A percentile compares a stretch with the other conserved stretches of the same genome.
Conservation (phyloP, 2,888 invertebrate species). For the Zonitis immaculata region DNA sequence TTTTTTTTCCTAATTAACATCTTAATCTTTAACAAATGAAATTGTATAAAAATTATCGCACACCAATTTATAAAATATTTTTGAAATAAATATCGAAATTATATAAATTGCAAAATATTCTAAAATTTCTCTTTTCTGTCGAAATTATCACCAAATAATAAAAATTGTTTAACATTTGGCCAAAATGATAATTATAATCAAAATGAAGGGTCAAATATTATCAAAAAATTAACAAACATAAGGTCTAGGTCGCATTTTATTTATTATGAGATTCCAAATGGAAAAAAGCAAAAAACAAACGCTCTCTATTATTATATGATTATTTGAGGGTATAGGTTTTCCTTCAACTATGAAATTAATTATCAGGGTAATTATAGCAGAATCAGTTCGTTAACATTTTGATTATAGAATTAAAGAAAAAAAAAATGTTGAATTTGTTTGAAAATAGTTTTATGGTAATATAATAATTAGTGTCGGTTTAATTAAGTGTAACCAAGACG, state of each 20-base stretch:
- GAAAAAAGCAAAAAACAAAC: too few relatives aligned
- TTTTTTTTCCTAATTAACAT: background rate
- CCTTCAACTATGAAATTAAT: too few relatives aligned
- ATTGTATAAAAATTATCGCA: background rate
- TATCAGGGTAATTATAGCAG: constrained; percentile 20
- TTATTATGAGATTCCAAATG: too few relatives aligned
- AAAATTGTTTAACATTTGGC: background rate
- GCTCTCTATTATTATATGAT: too few relatives aligned
- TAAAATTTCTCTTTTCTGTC: background rate
- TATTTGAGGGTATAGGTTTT: background rate
- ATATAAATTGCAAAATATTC: background rate
- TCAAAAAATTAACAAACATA: background rate
- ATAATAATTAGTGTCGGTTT: background rate
- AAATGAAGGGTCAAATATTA: background rate
- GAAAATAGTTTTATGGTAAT: background rate
- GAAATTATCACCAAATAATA: background rate
- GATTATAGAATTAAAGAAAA: background rate
- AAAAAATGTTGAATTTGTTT: background rate
- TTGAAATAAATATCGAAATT: background rate
- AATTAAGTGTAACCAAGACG: constrained; percentile 1
- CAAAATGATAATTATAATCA: background rate
- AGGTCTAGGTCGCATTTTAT: background rate
- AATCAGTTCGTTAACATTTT: constrained; percentile 18
- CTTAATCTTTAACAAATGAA: background rate
- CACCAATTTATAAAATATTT: background rate